phyloP scores from a whole-genome alignment of 2,113 vertebrate genomes.

The Galemys pyrenaicus region DNA sequence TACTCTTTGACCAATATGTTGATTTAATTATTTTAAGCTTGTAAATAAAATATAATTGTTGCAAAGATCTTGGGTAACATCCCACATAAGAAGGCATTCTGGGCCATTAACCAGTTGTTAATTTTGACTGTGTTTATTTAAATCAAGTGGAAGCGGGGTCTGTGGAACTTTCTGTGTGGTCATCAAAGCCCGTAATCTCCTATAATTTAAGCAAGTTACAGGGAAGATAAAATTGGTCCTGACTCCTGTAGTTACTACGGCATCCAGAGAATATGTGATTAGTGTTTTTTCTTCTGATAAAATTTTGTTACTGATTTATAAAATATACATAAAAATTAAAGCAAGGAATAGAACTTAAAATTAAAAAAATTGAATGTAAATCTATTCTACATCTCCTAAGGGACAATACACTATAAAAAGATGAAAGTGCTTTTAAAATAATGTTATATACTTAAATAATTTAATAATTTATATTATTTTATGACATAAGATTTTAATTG shows the following conservation, averaged over 20 bases:
- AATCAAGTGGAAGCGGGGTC: conserved; percentile 80
- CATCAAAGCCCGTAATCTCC: conserved; percentile 85
- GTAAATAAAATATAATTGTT: conserved; percentile 73
- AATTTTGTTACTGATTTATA: conserved; percentile 80
- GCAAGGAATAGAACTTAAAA: conserved; percentile 83
- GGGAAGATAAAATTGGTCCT: conserved; percentile 86
- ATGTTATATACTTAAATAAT: conserved; percentile 43
- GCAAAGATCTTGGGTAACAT: conserved; percentile 86
- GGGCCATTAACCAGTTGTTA: conserved; percentile 83
- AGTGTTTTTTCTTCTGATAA: conserved; percentile 79
- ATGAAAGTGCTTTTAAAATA: conserved; percentile 83
- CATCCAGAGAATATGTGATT: conserved; percentile 88
- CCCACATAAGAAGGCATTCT: conserved; percentile 81
- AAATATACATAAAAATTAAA: conserved; percentile 86
- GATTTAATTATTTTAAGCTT: conserved; percentile 71
- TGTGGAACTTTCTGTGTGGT: conserved; percentile 83
- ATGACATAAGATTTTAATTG: conserved; percentile 20
- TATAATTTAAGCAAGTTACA: conserved; percentile 82
- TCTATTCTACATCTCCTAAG: conserved; percentile 83
- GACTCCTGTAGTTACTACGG: conserved; percentile 87
- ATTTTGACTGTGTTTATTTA: conserved; percentile 87
- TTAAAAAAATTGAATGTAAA: background rate
- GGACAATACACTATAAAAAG: conserved; percentile 85
- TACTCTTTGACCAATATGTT: conserved; percentile 63
- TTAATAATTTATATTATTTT: conserved; percentile 47